Evolutionary conservation across 2,113 vertebrate species (phyloP), one percentile per base, ranked within the genome.

Genomic region (Serilophus lunatus): DNA sequence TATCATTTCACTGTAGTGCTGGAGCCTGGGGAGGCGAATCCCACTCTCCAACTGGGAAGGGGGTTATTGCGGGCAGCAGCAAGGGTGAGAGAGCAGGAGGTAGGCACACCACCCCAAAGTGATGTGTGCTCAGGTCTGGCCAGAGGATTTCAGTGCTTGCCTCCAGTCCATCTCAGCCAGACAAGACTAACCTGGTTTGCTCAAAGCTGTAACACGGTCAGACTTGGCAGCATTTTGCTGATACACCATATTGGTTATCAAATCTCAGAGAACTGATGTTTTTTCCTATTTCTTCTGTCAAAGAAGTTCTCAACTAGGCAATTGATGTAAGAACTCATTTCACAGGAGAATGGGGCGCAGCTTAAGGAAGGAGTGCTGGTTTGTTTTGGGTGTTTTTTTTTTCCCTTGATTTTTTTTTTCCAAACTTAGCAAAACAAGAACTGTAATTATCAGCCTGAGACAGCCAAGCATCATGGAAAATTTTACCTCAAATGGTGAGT

Each of bases 381-480:
- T 31, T 64, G 49, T 13, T 38, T 28, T 56, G 12, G 28, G 51
- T 17, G 26, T 53, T 29, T 4, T 36, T 50, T 36, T 36, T 68
- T 35, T 54, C 49, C 44, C 11, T 56, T 74, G 44, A 33, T 61
- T 64, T 80, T 77, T 86, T 5, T 0, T 72, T 93, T 49, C 44
- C 44, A 94, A 96, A 91, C 76, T 86, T 92, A 70, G 59, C 35
- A 91, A 92, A 95, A 82, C 79, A 91, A 93, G 82, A 68, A 50
- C 59, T 2, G 4, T 63, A 90, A 92, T 90, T 92, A 82, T 76
- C 70, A 95, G 87, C 63, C 54, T 17, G 35, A 88, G 66, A 91
- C 29, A 66, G 82, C 75, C 79, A 81, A 77, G 51, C 76, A 88
- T 87, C 60, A 64, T 66, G 88, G 95, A 96, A 96, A 94, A 86